A percentile compares a stretch with the other conserved stretches of the same genome.
These are phyloP conservation scores for Gortyna flavago DNA, from an alignment of 2,888 invertebrate species.

Conservation along the genomic window DNA sequence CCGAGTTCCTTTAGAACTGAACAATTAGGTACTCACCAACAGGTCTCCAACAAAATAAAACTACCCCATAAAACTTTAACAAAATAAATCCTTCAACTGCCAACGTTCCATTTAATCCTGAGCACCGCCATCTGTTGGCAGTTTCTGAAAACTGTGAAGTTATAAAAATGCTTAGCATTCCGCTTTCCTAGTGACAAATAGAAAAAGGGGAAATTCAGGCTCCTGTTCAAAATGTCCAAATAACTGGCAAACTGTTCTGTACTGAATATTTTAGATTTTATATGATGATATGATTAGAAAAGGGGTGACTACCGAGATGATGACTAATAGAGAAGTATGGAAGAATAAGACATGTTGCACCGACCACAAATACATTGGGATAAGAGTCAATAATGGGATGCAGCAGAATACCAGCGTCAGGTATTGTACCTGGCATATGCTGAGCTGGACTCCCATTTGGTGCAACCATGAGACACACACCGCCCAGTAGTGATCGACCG, in stretches of 20 bases:
- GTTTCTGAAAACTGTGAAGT: conserved; percentile 24
- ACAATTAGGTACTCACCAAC: conserved; percentile 11
- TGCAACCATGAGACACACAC: too few species aligned
- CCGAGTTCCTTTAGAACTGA: background rate
- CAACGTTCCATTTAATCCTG: conserved; percentile 34
- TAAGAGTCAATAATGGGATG: too few species aligned
- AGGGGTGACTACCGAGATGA: too few species aligned
- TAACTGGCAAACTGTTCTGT: conserved; percentile 11
- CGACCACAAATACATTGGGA: too few species aligned
- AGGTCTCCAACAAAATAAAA: conserved; percentile 19
- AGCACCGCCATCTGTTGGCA: conserved; percentile 37
- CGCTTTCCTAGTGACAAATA: conserved; percentile 4
- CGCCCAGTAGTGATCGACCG: too few species aligned
- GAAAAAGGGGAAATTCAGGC: conserved; percentile 10
- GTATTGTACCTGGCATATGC: too few species aligned
- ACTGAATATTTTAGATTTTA: conserved; percentile 21
- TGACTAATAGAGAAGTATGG: too few species aligned
- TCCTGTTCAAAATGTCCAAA: conserved; percentile 3
- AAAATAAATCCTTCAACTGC: conserved; percentile 51
- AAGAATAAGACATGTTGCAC: too few species aligned
- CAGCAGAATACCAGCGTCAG: too few species aligned
- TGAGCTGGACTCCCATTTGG: too few species aligned
- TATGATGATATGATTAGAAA: too few species aligned
- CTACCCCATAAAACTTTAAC: conserved; percentile 14
- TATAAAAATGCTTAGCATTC: conserved; percentile 50